Base-by-base conservation (phyloP, 2,797 vertebrate species). In the Steatocranus sp. region DNA sequence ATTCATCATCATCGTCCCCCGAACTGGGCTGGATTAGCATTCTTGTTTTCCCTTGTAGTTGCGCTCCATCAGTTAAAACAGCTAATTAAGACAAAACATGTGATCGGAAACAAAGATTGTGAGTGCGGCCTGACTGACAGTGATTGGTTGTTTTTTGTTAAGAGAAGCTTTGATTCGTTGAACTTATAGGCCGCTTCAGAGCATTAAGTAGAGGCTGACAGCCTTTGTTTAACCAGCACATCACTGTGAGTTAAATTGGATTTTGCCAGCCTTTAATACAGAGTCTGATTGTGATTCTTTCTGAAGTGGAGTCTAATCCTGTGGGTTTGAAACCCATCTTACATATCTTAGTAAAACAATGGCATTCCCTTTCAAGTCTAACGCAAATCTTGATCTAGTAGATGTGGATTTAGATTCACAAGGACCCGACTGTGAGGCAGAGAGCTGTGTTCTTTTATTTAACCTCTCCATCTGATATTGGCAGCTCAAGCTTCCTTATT, bases 161-260 rank as follows among this genome's bases (percentile, higher is more conserved):
- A 46, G 66, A 18, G 25, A 70, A 46, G 15, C 66, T 70, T 70
- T 30, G 66, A 70, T 70, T 46, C 1, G 6, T 18, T 70, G 3
- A 46, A 27, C 23, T 46, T 27, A 11, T 1, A 27, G 41, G 66
- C 23, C 1, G 23, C 41, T 70, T 17, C 23, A 18, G 66, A 30
- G 41, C 41, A 18, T 70, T 70, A 70, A 70, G 66, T 30, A 18
- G 66, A 46, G 10, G 15, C 41, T 70, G 23, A 30, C 68, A 73
- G 68, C 68, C 43, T 30, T n/a, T 48, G 25, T 48, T 30, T 70
- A 46, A 46, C 6, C 23, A 46, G 38, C 41, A 46, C 38, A 70
- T 48, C 25, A 48, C 9, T 48, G 68, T 12, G 25, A 73, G 25
- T 73, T 48, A 6, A 73, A 32, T 48, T 73, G 66, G 15, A 17